Conservation (phyloP, 2,113 vertebrate genomes). For the Crotalus viridis region DNA sequence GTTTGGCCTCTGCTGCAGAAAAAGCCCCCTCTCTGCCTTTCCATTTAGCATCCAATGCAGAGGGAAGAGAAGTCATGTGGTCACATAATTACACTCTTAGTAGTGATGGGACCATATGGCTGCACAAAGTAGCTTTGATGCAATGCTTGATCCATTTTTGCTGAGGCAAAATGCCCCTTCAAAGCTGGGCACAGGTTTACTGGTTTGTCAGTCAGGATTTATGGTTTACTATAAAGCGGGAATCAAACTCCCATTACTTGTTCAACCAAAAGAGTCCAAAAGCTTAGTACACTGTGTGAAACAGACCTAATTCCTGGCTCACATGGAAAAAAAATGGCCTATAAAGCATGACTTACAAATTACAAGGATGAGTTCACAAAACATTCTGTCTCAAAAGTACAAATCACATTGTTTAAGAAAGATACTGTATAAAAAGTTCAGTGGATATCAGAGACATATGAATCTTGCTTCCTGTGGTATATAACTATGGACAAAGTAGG, state of each 20-base stretch:
- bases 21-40: neutral
- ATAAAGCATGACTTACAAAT: neutral
- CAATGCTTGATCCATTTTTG: neutral
- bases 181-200: neutral
- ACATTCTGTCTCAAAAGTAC: neutral
- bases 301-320: neutral
- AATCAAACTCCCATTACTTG: neutral
- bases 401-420: neutral
- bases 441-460: neutral
- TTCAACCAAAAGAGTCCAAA: neutral
- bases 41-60: neutral
- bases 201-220: neutral
- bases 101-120: neutral
- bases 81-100: neutral
- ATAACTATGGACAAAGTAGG: neutral
- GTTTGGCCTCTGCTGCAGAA: neutral
- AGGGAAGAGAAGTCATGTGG: neutral
- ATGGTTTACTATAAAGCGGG: neutral
- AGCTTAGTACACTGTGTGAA: neutral
- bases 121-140: neutral
- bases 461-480: neutral
- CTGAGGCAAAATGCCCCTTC: neutral
- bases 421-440: neutral
- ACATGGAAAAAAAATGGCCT: neutral
- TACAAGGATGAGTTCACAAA: neutral